A percentile compares a stretch with the other conserved stretches of the same genome.
Evolutionary conservation across 2,888 invertebrate species (phyloP).

Genomic region (Nemoura dubitans): DNA sequence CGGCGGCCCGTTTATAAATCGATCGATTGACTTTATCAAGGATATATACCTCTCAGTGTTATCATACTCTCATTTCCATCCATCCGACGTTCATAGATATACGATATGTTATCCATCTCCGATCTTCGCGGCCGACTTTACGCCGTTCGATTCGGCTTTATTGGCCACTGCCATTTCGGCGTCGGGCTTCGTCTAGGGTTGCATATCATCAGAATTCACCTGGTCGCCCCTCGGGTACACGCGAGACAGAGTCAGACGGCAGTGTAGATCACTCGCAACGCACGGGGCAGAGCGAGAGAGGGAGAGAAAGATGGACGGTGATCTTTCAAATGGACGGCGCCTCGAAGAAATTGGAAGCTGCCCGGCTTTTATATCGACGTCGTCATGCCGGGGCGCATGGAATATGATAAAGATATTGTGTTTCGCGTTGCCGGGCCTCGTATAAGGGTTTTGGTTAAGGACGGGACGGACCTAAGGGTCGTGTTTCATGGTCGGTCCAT

Average conservation of each 20-base stretch:
- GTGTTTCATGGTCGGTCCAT: too few species aligned
- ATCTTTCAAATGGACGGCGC: conserved; percentile 39
- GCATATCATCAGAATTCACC: conserved; percentile 19
- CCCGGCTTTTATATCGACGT: not conserved
- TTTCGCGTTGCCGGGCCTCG: not conserved
- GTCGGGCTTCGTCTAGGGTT: not conserved
- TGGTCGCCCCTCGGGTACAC: not conserved
- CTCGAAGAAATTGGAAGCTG: not conserved
- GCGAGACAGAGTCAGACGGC: conserved; percentile 10
- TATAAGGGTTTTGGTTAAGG: too few species aligned
- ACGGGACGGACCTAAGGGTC: too few species aligned
- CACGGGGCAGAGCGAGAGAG: too few species aligned
- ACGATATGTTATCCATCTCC: too few species aligned
- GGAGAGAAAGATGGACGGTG: not conserved
- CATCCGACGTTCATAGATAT: too few species aligned
- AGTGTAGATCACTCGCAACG: conserved; percentile 32
- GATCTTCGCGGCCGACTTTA: not conserved
- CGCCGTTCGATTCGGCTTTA: not conserved
- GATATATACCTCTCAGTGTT: not conserved
- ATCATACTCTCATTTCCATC: too few species aligned
- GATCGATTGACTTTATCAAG: not conserved
- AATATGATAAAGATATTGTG: not conserved
- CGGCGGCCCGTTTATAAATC: not conserved
- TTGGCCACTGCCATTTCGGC: not conserved
- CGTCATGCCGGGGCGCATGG: not conserved